Evolutionary conservation across 2,888 invertebrate genomes (phyloP).

Genomic region (Bhutanitis thaidina): DNA sequence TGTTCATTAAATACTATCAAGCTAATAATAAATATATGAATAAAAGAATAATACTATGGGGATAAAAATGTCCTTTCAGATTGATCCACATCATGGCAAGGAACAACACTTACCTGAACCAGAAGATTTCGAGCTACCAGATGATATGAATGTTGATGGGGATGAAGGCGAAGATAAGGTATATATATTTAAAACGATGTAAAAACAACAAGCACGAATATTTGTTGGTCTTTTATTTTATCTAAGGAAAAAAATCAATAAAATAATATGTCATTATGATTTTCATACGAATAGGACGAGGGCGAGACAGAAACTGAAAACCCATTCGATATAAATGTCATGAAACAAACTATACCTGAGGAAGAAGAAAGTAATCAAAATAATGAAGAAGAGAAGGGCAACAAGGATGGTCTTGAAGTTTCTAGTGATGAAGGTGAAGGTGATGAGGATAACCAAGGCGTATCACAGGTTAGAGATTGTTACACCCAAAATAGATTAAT

Average conservation of each 20-base stretch:
- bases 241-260: too few species aligned
- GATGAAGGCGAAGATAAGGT: constrained; percentile 79
- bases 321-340: constrained; percentile 91
- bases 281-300: constrained; percentile 42
- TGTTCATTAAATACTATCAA: too few species aligned
- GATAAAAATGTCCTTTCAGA: too few species aligned
- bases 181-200: constrained; percentile 12
- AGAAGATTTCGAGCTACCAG: constrained; percentile 92
- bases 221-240: too few species aligned
- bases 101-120: constrained; percentile 88
- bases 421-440: constrained; percentile 68
- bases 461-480: constrained; percentile 27
- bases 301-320: constrained; percentile 84
- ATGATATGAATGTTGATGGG: constrained; percentile 91
- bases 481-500: too few species aligned
- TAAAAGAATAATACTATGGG: too few species aligned
- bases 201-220: too few species aligned
- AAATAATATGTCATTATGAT: too few species aligned
- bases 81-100: constrained; percentile 91
- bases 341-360: constrained; percentile 80
- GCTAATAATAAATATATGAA: too few species aligned
- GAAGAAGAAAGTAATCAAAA: constrained; percentile 57
- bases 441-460: constrained; percentile 35
- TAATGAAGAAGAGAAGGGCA: constrained; percentile 52
- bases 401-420: constrained; percentile 66